Evolutionary conservation across 2,888 invertebrate genomes (phyloP), one percentile per base, ranked within the genome.

Genomic region (Timandra comae): DNA sequence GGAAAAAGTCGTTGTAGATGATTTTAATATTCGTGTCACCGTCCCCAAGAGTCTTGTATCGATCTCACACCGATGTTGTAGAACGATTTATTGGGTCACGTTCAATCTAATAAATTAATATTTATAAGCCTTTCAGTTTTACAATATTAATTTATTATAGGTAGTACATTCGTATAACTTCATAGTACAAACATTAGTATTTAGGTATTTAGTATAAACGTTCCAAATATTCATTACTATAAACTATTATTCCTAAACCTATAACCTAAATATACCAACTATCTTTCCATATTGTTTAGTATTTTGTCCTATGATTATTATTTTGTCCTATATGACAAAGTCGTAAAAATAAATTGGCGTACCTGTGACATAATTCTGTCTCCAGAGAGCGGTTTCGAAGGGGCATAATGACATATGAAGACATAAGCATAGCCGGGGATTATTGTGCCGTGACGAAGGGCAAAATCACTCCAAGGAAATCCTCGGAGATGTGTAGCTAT

Each of bases 1-100:
- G 45, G 55, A 53, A 47, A 51, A 57, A 67, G 52, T 66, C 62
- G 62, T 54, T 61, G 63, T 56, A 65, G 64, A 67, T 68, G 52
- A 77, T 78, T 80, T 81, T 80, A 81, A 82, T 82, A 82, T 80
- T 81, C 73, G 63, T 56, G 59, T 60, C 69, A 57, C 56, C 62
- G 52, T 56, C 67, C 66, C 56, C 54, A 26, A 22, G 63, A 57
- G 63, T 34, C 49, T 50, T 56, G 52, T 61, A 67, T 66, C 63
- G 69, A 71, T 65, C 53, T 50, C 53, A 49, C 53, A 52, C 49
- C 56, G 49, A 57, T 52, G 46, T 58, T 44, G 47, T 49, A 47
- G 36, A 49, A 46, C 46, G 41, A 41, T 54, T 49, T 64, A 63
- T 58, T 63, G 52, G 71, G 71, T 70, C 71, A 65, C 45, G 42